These are phyloP conservation scores for Epirrita christyi DNA, from an alignment of 2,888 invertebrate genomes.

Conservation along the genomic window DNA sequence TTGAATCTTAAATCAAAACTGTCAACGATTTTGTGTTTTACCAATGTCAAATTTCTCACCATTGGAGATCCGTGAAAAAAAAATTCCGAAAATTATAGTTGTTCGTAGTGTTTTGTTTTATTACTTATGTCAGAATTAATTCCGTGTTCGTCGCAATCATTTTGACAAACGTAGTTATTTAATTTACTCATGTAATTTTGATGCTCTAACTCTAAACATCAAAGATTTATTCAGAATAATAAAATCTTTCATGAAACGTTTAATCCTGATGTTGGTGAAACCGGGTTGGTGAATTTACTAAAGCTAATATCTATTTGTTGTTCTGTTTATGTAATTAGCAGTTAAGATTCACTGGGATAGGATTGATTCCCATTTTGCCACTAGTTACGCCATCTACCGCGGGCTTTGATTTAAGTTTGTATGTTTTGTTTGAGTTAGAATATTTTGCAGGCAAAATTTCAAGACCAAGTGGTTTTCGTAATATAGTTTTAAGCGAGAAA, in stretches of 20 bases:
- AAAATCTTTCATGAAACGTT: slow-evolving; percentile 29
- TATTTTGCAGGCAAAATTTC: too few species aligned
- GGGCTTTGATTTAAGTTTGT: slow-evolving; percentile 22
- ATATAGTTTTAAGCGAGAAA: too few species aligned
- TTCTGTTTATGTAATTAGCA: slow-evolving; percentile 51
- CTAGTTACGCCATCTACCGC: slow-evolving; percentile 70
- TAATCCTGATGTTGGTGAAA: slow-evolving; percentile 48
- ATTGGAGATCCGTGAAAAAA: not conserved
- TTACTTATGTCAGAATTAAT: too few species aligned
- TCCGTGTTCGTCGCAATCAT: too few species aligned
- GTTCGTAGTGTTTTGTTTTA: not conserved
- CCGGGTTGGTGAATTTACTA: slow-evolving; percentile 57
- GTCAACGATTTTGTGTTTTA: not conserved
- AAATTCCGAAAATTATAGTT: not conserved
- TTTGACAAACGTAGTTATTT: too few species aligned
- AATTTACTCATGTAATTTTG: too few species aligned
- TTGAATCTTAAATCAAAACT: not conserved
- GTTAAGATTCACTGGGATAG: slow-evolving; percentile 51
- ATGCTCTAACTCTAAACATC: too few species aligned
- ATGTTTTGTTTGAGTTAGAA: not conserved
- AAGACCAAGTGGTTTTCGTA: too few species aligned
- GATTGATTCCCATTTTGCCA: slow-evolving; percentile 50
- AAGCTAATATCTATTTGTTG: slow-evolving; percentile 55
- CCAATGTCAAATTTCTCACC: too few species aligned
- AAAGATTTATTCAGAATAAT: not conserved